phyloP scores from a whole-genome alignment of 2,797 vertebrate species.

The Paramormyrops hopkinsi region DNA sequence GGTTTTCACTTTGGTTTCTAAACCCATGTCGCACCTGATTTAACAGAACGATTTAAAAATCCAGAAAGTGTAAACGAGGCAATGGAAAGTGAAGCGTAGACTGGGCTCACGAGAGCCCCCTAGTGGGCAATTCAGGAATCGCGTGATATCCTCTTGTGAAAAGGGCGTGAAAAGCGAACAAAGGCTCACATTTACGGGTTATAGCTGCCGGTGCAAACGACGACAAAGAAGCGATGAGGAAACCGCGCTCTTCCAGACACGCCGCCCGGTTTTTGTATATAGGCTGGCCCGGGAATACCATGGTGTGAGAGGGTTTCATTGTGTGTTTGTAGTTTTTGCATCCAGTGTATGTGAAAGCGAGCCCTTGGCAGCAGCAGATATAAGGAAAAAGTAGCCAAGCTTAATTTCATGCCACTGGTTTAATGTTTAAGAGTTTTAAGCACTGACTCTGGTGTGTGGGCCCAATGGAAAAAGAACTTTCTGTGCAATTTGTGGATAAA shows the following conservation, averaged over 20 bases:
- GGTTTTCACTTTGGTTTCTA: not conserved
- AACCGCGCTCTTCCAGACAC: not conserved
- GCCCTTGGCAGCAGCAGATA: not conserved
- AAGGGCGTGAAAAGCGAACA: conserved; percentile 7
- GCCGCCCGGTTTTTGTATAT: not conserved
- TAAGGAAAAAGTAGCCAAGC: not conserved
- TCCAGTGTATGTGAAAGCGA: not conserved
- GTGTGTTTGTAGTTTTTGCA: not conserved
- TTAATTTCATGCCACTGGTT: not conserved
- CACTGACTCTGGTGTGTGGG: not conserved
- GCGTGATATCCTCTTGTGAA: not conserved
- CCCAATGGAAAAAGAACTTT: not conserved
- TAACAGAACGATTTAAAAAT: not conserved
- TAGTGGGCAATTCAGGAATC: not conserved
- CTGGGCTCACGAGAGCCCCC: not conserved
- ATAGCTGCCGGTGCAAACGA: not conserved
- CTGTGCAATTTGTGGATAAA: not conserved
- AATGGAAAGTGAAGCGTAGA: not conserved
- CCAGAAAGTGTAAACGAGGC: not conserved
- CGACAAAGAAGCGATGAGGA: not conserved
- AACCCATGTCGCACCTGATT: not conserved
- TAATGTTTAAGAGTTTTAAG: not conserved
- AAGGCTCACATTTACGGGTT: not conserved
- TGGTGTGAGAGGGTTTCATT: not conserved
- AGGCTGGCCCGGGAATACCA: not conserved